Percentiles rank a stretch among this genome's conserved stretches.
Conservation (phyloP, 2,113 vertebrate genomes). For the Osmerus mordax region DNA sequence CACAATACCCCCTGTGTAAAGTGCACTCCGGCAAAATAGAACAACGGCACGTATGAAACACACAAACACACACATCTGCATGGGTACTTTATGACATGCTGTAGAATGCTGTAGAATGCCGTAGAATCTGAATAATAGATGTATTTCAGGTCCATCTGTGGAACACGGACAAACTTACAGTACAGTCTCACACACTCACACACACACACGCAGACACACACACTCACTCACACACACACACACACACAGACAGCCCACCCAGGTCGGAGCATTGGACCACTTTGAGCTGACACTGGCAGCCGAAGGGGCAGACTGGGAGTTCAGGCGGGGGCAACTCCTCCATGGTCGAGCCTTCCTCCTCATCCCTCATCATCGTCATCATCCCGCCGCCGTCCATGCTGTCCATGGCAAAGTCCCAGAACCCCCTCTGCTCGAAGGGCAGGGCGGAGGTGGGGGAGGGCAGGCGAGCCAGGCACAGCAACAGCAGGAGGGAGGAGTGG, state of each 20-base stretch:
- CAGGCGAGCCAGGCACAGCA: constrained; percentile 67
- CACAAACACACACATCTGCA: neutral
- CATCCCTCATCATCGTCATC: constrained; percentile 74
- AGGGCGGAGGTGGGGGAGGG: constrained; percentile 68
- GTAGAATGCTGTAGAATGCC: no score
- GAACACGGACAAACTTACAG: no score
- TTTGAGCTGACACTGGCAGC: constrained; percentile 82
- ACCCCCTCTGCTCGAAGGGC: constrained; percentile 86
- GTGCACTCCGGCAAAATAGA: no score
- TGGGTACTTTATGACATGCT: no score
- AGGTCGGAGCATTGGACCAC: constrained; percentile 82
- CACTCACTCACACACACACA: neutral
- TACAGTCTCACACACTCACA: neutral
- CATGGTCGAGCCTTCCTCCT: constrained; percentile 76
- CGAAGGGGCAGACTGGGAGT: constrained; percentile 79
- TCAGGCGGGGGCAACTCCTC: constrained; percentile 48
- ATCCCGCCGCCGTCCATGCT: constrained; percentile 60
- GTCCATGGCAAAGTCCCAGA: constrained; percentile 87
- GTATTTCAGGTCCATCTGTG: no score
- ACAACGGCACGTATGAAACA: neutral
- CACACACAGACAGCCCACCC: constrained; percentile 7
- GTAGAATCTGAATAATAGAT: no score
- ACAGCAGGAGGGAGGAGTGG: constrained; percentile 61
- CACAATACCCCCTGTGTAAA: no score
- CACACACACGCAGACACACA: constrained; percentile 9